Evolutionary conservation across 1,140 invertebrate species (phyloP).

Genomic region (Drosophila setifemur): DNA sequence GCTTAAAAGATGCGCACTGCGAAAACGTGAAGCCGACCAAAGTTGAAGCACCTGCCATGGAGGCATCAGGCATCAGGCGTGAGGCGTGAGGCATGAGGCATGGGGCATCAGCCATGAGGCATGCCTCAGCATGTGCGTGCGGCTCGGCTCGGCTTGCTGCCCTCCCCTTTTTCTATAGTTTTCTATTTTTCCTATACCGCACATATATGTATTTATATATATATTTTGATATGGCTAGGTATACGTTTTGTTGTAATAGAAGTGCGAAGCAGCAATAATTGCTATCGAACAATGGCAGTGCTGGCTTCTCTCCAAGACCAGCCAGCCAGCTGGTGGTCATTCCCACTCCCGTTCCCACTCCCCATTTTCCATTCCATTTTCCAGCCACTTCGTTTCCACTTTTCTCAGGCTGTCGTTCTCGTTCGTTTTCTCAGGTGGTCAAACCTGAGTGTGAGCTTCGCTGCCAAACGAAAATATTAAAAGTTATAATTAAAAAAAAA

Average conservation of each 20-base stretch:
- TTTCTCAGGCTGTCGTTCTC: constrained; percentile 24
- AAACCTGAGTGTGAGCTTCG: background rate
- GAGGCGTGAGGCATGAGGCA: too few species aligned
- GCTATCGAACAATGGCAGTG: constrained; percentile 68
- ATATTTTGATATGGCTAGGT: constrained; percentile 5
- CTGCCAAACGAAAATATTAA: constrained; percentile 61
- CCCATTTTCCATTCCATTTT: constrained; percentile 29
- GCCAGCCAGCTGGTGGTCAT: background rate
- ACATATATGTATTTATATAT: background rate
- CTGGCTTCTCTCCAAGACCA: constrained; percentile 6
- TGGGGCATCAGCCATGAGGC: constrained; percentile 58
- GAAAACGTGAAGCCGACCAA: constrained; percentile 56
- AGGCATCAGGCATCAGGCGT: too few species aligned
- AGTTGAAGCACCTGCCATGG: constrained; percentile 69
- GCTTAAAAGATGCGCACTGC: constrained; percentile 59
- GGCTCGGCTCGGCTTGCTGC: too few species aligned
- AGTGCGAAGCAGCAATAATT: constrained; percentile 71
- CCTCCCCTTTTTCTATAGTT: constrained; percentile 6
- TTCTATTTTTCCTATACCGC: background rate
- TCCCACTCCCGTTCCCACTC: too few species aligned
- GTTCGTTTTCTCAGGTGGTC: constrained; percentile 21
- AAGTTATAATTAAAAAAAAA: constrained; percentile 73
- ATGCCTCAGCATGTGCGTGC: background rate
- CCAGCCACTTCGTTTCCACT: background rate
- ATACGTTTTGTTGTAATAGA: constrained; percentile 56